Evolutionary conservation across 1,140 invertebrate species (phyloP).

Genomic region (Neoseiulus cucumeris): DNA sequence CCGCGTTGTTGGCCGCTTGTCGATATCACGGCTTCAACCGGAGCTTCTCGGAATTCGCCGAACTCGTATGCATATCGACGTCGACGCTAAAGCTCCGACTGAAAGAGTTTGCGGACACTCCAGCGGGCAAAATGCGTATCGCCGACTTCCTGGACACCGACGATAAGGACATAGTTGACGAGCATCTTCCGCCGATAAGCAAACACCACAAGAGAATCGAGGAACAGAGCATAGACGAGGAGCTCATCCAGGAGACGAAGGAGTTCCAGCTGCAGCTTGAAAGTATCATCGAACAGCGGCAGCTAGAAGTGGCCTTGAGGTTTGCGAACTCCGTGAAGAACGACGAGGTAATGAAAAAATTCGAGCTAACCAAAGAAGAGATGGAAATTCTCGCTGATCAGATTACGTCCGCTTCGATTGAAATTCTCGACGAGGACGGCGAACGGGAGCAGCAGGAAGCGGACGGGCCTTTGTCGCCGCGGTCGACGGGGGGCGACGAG

Average conservation of each 20-base stretch:
- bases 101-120: slow-evolving; percentile 85
- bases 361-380: slow-evolving; percentile 1
- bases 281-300: not conserved
- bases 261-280: not conserved
- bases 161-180: slow-evolving; percentile 86
- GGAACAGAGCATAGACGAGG: slow-evolving; percentile 13
- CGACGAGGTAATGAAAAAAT: not conserved
- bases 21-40: slow-evolving; percentile 77
- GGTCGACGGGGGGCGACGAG: not conserved
- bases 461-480: slow-evolving; percentile 14
- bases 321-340: not conserved
- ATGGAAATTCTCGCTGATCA: slow-evolving; percentile 11
- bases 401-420: slow-evolving; percentile 1
- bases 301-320: not conserved
- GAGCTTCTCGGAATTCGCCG: slow-evolving; percentile 66
- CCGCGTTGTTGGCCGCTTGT: slow-evolving; percentile 77
- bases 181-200: slow-evolving; percentile 61
- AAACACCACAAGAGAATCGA: slow-evolving; percentile 12
- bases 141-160: slow-evolving; percentile 95
- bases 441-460: slow-evolving; percentile 21
- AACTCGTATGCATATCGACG: slow-evolving; percentile 88
- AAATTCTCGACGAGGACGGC: slow-evolving; percentile 4
- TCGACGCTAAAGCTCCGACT: slow-evolving; percentile 73
- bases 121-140: slow-evolving; percentile 64
- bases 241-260: not conserved